phyloP scores from a whole-genome alignment of 2,113 vertebrate species.

The Aphyosemion australe region DNA sequence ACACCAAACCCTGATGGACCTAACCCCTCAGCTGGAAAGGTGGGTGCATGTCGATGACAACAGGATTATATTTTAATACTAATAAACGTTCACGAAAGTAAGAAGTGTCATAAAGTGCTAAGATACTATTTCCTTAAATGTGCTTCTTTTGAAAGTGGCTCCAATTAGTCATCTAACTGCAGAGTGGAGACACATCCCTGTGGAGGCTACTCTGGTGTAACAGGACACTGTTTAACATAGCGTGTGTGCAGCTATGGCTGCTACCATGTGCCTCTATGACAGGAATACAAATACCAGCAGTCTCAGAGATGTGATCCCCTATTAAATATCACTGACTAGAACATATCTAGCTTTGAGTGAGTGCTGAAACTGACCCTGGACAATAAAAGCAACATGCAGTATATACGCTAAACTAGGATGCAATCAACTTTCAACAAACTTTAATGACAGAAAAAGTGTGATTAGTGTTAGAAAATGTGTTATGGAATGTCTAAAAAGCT shows the following conservation, averaged over 20 bases:
- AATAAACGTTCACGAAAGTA: not conserved
- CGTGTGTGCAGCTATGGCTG: slow-evolving; percentile 50
- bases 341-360: slow-evolving; percentile 59
- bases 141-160: slow-evolving; percentile 24
- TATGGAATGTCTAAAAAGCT: not conserved
- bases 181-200: slow-evolving; percentile 27
- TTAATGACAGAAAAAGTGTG: no score
- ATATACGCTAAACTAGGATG: slow-evolving; percentile 1
- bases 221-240: slow-evolving; percentile 49
- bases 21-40: slow-evolving; percentile 35
- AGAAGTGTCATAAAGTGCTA: no score
- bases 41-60: slow-evolving; percentile 43
- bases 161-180: slow-evolving; percentile 24
- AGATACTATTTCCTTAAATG: not conserved
- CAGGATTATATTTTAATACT: no score
- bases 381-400: slow-evolving; percentile 31
- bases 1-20: slow-evolving; percentile 42
- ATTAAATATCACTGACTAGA: slow-evolving; percentile 71
- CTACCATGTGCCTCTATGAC: slow-evolving; percentile 29
- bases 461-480: not conserved
- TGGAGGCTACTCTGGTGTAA: slow-evolving; percentile 46
- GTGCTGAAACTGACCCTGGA: slow-evolving; percentile 39
- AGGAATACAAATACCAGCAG: slow-evolving; percentile 58
- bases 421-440: not conserved
- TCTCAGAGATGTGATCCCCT: slow-evolving; percentile 39